Base-by-base conservation (phyloP, 2,113 vertebrate species). In the Calidris pugnax region DNA sequence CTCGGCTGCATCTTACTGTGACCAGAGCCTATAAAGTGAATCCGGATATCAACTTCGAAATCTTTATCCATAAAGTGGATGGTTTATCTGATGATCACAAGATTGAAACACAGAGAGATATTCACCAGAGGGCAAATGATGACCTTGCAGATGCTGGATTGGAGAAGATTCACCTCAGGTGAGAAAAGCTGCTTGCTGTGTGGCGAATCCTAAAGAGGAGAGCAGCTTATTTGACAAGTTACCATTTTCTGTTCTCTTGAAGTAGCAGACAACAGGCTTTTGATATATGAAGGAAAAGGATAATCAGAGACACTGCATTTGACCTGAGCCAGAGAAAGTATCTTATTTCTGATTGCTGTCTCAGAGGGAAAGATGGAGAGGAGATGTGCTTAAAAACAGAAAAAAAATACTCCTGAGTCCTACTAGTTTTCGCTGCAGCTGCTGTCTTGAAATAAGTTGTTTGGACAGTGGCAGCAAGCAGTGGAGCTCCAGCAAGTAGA, bases 31-130 rank as follows among this genome's bases (percentile, higher is more conserved):
- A 99, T 97, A 99, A 99, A 96, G 99, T 99, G 79, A 99, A 99
- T 93, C 99, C 99, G 5, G 99, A 99, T 93, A 99, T 99, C 97
- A 99, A 99, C 98, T 99, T 99, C 18, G 99, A 99, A 97, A 99
- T 99, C 81, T 99, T 99, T 96, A 99, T 99, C 94, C 99, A 99
- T 97, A 99, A 99, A 98, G 99, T 99, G 73, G 99, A 99, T 76
- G 99, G 99, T 41, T 98, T 99, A 82, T 99, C 99, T 45, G 99
- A 99, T 87, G 99, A 99, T 95, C 99, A 99, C 95, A 99, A 99
- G 97, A 99, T 99, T 55, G 99, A 99, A 98, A 99, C 99, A 3
- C 99, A 99, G 96, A 98, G 99, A 91, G 99, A 99, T 97, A 99
- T 99, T 96, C 99, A 99, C 91, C 99, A 99, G 97, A 98, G 99